These are phyloP conservation scores for Laupala kohalensis DNA, from an alignment of 1,140 invertebrate species.

Conservation along the genomic window DNA sequence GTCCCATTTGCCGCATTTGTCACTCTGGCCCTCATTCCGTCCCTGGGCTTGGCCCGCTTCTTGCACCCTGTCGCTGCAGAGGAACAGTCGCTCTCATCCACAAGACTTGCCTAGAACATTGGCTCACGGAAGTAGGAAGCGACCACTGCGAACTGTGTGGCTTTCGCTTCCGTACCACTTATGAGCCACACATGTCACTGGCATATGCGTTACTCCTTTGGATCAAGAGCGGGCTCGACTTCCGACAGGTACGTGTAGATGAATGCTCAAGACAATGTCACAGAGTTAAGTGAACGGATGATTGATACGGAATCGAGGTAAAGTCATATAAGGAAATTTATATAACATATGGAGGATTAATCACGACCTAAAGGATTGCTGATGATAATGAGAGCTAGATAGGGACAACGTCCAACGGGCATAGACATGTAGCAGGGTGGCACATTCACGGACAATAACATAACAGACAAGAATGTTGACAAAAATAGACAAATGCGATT, in stretches of 20 bases:
- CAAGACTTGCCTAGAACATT: slow-evolving; percentile 50
- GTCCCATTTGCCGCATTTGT: slow-evolving; percentile 25
- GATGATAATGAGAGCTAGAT: too few relatives aligned
- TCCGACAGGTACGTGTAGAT: background rate
- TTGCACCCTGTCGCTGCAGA: slow-evolving; percentile 31
- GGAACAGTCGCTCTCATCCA: slow-evolving; percentile 56
- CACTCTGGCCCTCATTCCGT: slow-evolving; percentile 30
- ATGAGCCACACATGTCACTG: background rate
- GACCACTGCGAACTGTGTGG: slow-evolving; percentile 2
- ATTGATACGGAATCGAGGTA: too few relatives aligned
- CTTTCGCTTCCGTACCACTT: background rate
- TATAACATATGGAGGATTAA: too few relatives aligned
- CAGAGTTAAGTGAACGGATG: too few relatives aligned
- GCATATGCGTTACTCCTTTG: background rate
- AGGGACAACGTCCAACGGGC: too few relatives aligned
- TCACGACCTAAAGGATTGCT: too few relatives aligned
- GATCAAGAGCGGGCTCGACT: background rate
- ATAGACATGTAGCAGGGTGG: too few relatives aligned
- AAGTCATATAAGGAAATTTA: too few relatives aligned
- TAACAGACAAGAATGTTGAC: too few relatives aligned
- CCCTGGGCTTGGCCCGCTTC: slow-evolving; percentile 21
- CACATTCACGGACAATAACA: too few relatives aligned
- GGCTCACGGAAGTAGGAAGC: slow-evolving; percentile 41
- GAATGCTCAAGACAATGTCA: too few relatives aligned
- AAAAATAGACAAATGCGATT: too few relatives aligned